Evolutionary conservation across 2,888 invertebrate species (phyloP), one percentile per base, ranked within the genome.

Genomic region (Lucinisca nassula): DNA sequence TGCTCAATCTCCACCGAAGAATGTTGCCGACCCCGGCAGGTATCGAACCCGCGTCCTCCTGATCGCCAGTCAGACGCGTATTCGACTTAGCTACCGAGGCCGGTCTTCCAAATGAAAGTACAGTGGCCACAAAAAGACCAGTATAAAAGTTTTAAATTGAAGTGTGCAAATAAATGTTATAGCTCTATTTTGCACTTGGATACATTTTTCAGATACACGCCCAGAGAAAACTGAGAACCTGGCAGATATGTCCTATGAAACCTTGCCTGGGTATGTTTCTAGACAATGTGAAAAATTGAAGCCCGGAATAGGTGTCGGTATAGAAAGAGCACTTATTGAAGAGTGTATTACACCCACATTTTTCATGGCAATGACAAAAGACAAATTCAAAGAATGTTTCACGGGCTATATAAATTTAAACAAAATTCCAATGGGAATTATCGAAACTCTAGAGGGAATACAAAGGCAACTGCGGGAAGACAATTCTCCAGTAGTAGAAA

Each of bases 301-400:
- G 30, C 37, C 27, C 21, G 27, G 30, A 35, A 58, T 79, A 2
- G 45, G 12, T 32, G 74, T 35, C 0, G 24, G 32, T 27, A 74
- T 87, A 27, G 12, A 74, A 24, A 32, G 40, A 10, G 79, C 84
- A 27, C 73, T 87, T 35, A 14, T 51, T 3, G 32, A 79, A 32
- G 87, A 87, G 82, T 77, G 84, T 35, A 76, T 87, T 21, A 74
- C 72, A 0, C 80, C 82, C 10, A 55, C 61, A 30, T 67, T 40
- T 24, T 87, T 87, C 74, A 37, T 30, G 24, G 51, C 37, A 2
- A 84, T 87, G 79, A 38, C 73, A 1, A 49, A 67, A 38, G 55
- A 55, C 12, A 45, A 84, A 45, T 37, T 87, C 58, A 55, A 84
- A 58, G 37, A 40, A 4, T 67, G 35, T 10, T 82, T 84, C 30